Evolutionary conservation across 2,797 vertebrate species (phyloP).

Genomic region (Cynopterus sphinx): DNA sequence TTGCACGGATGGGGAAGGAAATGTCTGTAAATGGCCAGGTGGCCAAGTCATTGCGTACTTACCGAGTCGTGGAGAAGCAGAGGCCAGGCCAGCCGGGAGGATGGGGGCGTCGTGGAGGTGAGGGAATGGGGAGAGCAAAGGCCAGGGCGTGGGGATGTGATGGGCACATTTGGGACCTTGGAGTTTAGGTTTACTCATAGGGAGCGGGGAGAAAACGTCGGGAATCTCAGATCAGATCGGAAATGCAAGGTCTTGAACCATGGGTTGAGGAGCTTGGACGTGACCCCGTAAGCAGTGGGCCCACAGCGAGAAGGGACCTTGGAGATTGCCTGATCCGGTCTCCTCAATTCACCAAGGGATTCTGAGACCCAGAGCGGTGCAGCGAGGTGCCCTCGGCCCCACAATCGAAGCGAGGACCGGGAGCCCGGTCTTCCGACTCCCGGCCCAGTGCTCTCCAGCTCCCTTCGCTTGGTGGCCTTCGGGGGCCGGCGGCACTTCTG

Average conservation of each 20-base stretch:
- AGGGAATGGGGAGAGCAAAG: neutral
- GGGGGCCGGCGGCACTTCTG: neutral
- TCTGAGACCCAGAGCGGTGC: neutral
- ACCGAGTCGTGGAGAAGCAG: neutral
- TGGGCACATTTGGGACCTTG: neutral
- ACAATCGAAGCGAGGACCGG: neutral
- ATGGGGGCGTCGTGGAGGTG: neutral
- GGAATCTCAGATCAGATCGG: neutral
- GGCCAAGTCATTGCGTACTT: neutral
- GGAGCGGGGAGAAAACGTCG: neutral
- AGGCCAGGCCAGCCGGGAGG: neutral
- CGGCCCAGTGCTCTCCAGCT: neutral
- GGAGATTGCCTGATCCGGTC: neutral
- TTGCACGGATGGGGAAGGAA: no score
- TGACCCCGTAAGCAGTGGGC: rapidly evolving
- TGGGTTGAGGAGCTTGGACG: neutral
- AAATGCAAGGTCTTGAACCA: neutral
- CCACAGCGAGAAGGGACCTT: neutral
- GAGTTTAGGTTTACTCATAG: neutral
- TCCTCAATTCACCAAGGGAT: neutral
- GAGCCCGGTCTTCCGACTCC: neutral
- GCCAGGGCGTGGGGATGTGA: neutral
- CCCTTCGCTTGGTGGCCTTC: neutral
- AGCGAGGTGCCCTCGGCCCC: neutral
- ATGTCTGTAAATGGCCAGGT: neutral